Percentiles rank a stretch among this genome's conserved stretches.
Conservation (phyloP, 1,140 invertebrate species). For the Tetranychus urticae region DNA sequence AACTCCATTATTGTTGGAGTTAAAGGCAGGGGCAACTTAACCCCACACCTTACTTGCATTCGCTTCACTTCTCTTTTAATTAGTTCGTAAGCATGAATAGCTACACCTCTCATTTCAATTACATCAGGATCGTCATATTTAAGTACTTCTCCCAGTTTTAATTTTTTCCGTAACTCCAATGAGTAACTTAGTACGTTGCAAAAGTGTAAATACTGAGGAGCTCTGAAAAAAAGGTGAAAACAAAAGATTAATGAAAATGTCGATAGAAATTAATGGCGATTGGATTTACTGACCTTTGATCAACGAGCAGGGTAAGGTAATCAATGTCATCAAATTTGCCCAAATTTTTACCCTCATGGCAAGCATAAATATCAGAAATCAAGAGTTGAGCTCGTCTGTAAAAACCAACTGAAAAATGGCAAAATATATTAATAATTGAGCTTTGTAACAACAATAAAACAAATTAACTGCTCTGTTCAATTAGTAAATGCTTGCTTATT, state of each 20-base stretch:
- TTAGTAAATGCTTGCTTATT: too few relatives aligned
- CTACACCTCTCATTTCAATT: slow-evolving; percentile 74
- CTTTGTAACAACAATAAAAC: too few relatives aligned
- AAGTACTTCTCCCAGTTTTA: slow-evolving; percentile 38
- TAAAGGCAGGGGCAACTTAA: slow-evolving; percentile 6
- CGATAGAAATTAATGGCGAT: not conserved
- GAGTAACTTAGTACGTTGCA: slow-evolving; percentile 59
- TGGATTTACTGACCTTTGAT: slow-evolving; percentile 38
- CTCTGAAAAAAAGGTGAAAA: slow-evolving; percentile 27
- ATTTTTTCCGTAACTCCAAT: slow-evolving; percentile 34
- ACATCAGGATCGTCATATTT: slow-evolving; percentile 48
- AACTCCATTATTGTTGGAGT: slow-evolving; percentile 48
- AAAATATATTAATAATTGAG: slow-evolving; percentile 7
- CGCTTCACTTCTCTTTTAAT: slow-evolving; percentile 19
- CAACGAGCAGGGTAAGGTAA: slow-evolving; percentile 80
- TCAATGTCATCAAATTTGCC: slow-evolving; percentile 69
- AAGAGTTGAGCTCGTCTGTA: slow-evolving; percentile 88
- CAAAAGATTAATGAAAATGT: not conserved
- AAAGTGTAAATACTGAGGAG: slow-evolving; percentile 69
- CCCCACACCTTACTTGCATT: too few relatives aligned
- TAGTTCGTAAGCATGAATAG: slow-evolving; percentile 60
- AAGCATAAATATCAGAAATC: slow-evolving; percentile 72
- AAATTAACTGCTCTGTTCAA: too few relatives aligned
- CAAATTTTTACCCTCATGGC: slow-evolving; percentile 44
- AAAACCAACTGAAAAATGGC: slow-evolving; percentile 38